phyloP scores from a whole-genome alignment of 1,140 invertebrate species.

The Cecropterus lyciades region DNA sequence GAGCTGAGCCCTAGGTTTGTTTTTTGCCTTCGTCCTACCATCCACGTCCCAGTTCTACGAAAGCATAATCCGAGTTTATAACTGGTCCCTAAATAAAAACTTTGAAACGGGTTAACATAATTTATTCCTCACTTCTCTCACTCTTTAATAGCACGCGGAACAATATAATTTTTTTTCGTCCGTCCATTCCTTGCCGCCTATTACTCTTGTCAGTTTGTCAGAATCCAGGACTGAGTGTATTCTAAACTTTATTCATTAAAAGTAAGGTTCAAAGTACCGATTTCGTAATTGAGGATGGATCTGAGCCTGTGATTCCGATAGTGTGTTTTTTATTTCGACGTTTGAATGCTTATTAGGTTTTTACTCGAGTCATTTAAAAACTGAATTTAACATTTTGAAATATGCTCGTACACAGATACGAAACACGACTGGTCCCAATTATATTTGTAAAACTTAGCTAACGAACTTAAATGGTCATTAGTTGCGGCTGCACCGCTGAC shows the following conservation, averaged over 20 bases:
- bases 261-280: neutral
- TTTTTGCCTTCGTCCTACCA: constrained; percentile 14
- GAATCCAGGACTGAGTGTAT: neutral
- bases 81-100: constrained; percentile 49
- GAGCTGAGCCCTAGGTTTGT: constrained; percentile 8
- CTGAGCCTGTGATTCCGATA: constrained; percentile 18
- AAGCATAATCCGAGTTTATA: constrained; percentile 41
- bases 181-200: constrained; percentile 42
- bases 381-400: constrained; percentile 36
- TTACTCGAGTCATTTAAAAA: constrained; percentile 36
- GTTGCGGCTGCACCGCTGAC: neutral
- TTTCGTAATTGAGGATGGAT: constrained; percentile 3
- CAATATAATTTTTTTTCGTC: constrained; percentile 57
- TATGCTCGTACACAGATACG: constrained; percentile 5
- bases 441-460: constrained; percentile 3
- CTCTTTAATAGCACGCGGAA: constrained; percentile 58
- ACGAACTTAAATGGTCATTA: neutral
- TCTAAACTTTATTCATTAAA: neutral
- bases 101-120: constrained; percentile 73
- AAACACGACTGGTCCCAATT: constrained; percentile 5
- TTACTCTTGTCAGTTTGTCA: constrained; percentile 19
- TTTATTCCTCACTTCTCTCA: constrained; percentile 68
- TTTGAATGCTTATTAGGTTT: constrained; percentile 40
- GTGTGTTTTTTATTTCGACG: constrained; percentile 36
- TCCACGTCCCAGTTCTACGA: constrained; percentile 41